Percentiles rank a stretch among this genome's conserved stretches.
These are phyloP conservation scores for Drosophila guanche DNA, from an alignment of 1,140 invertebrate genomes.

Conservation along the genomic window DNA sequence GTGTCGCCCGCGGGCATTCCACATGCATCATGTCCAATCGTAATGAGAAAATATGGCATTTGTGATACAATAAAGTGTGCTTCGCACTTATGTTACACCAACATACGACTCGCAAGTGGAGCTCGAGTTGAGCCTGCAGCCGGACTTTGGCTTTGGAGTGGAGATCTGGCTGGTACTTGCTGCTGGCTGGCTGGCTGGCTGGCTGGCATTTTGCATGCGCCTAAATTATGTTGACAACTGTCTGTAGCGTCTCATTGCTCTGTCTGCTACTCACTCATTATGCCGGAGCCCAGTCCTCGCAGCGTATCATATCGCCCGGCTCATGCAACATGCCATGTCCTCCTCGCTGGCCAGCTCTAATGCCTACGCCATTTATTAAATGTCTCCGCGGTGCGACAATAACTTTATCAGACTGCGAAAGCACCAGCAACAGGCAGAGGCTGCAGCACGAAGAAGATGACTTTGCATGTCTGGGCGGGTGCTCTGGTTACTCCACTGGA, in stretches of 20 bases:
- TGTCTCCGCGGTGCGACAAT: conserved; percentile 80
- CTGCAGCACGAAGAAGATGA: conserved; percentile 38
- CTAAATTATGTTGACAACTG: conserved; percentile 82
- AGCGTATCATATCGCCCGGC: conserved; percentile 71
- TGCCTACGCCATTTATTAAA: conserved; percentile 83
- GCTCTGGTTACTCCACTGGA: conserved; percentile 55
- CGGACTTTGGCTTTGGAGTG: conserved; percentile 2
- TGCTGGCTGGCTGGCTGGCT: conserved; percentile 16
- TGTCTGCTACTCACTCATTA: conserved; percentile 78
- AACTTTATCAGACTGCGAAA: conserved; percentile 73
- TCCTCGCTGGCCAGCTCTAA: conserved; percentile 54
- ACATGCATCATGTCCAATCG: conserved; percentile 83
- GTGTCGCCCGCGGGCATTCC: conserved; percentile 73
- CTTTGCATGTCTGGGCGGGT: conserved; percentile 64
- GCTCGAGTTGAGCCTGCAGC: conserved; percentile 32
- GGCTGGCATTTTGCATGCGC: conserved; percentile 70
- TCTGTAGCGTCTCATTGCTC: conserved; percentile 78
- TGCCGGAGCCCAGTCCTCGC: conserved; percentile 38
- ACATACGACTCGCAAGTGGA: conserved; percentile 44
- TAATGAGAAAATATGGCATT: conserved; percentile 84
- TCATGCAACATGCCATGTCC: conserved; percentile 67
- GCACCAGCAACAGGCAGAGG: conserved; percentile 6
- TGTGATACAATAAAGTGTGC: conserved; percentile 84
- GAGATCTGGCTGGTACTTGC: conserved; percentile 33
- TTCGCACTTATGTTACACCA: conserved; percentile 83